phyloP scores from a whole-genome alignment of 2,797 vertebrate species.

The Chelon labrosus region DNA sequence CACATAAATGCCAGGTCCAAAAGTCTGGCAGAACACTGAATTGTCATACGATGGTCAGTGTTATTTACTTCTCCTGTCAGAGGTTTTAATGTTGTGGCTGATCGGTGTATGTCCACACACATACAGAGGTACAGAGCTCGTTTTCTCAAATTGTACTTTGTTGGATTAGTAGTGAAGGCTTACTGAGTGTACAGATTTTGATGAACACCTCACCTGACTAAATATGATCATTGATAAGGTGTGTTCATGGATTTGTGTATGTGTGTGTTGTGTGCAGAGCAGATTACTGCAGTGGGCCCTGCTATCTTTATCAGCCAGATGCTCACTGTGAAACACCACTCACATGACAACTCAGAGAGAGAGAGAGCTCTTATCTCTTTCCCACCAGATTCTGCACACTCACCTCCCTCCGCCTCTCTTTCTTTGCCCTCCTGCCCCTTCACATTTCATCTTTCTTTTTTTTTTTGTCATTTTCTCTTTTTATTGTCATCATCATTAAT shows the following conservation, averaged over 20 bases:
- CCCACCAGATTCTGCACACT: constrained; percentile 60
- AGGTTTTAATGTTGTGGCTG: too few relatives aligned
- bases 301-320: constrained; percentile 69
- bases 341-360: constrained; percentile 59
- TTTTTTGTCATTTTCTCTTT: constrained; percentile 12
- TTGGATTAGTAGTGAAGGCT: constrained; percentile 39
- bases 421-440: neutral
- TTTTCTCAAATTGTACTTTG: constrained; percentile 38
- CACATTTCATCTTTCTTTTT: constrained; percentile 14
- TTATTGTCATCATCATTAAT: constrained; percentile 21
- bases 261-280: constrained; percentile 55
- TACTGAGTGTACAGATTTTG: constrained; percentile 45
- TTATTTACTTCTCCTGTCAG: too few relatives aligned
- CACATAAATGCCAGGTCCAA: too few relatives aligned
- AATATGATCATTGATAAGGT: constrained; percentile 64
- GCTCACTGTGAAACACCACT: constrained; percentile 56
- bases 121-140: constrained; percentile 2
- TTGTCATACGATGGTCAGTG: too few relatives aligned
- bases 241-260: constrained; percentile 40
- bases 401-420: neutral
- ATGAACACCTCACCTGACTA: constrained; percentile 69
- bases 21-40: too few relatives aligned
- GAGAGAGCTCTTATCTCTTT: constrained; percentile 68
- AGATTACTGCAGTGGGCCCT: constrained; percentile 61
- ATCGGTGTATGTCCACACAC: too few relatives aligned